Base-by-base conservation (phyloP, 1,140 invertebrate species). In the Pachypeltis micranthus region DNA sequence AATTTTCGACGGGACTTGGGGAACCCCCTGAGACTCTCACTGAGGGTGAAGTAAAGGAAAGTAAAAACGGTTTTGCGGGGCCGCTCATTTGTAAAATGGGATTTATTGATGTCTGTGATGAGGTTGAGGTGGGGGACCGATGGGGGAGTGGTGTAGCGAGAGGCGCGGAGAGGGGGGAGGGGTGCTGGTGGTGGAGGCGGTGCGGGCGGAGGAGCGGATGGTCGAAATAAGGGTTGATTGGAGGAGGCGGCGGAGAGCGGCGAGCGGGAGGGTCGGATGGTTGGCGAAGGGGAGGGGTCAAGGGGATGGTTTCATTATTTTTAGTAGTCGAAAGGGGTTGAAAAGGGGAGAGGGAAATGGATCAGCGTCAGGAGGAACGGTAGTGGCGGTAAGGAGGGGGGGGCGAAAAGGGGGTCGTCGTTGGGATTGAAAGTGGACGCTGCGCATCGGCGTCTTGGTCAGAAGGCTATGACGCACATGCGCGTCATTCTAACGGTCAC, bases 271-370 rank as follows among this genome's bases (percentile, higher is more conserved):
- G 47, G 7, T 21, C 23, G n/a, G n/a, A n/a, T n/a, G n/a, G n/a
- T n/a, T n/a, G n/a, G n/a, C n/a, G n/a, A n/a, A 21, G 47, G 47
- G 47, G 47, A 21, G 47, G 23, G 47, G 47, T 51, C 47, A 51
- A 51, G 47, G 47, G 47, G 47, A 51, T 51, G 47, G 47, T 51
- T 51, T 51, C 47, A 51, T 51, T 51, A 51, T 51, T 51, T 51
- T 51, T 51, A 51, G 47, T 51, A 21, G 47, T 10, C 7, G 47
- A 10, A 21, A 51, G 47, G 21, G 47, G 7, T 39, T 3, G 47
- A n/a, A n/a, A n/a, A n/a, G n/a, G n/a, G n/a, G n/a, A n/a, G n/a
- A n/a, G n/a, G n/a, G n/a, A n/a, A n/a, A n/a, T n/a, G n/a, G n/a
- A n/a, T n/a, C n/a, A n/a, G n/a, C n/a, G n/a, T n/a, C n/a, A n/a